Evolutionary conservation across 2,888 invertebrate species (phyloP).

Genomic region (Catocala sponsa): DNA sequence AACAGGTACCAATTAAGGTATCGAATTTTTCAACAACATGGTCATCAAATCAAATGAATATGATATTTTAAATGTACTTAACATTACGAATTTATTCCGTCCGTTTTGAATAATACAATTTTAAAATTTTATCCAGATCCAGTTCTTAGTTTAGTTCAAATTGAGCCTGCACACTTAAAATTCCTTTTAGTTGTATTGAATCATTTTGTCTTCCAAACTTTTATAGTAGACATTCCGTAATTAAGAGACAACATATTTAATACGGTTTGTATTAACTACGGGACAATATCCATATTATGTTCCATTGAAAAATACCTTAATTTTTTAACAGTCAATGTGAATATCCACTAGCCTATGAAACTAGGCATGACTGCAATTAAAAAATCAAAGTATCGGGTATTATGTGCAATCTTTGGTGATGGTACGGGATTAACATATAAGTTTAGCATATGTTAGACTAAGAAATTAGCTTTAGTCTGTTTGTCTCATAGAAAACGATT

Average conservation of each 20-base stretch:
- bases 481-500: conserved; percentile 65
- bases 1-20: conserved; percentile 56
- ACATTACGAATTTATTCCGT: conserved; percentile 82
- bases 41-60: conserved; percentile 51
- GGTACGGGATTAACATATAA: conserved; percentile 86
- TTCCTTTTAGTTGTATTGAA: conserved; percentile 57
- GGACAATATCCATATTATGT: conserved; percentile 68
- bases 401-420: conserved; percentile 95
- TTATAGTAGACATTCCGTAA: conserved; percentile 67
- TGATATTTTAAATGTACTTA: conserved; percentile 68
- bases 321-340: conserved; percentile 84
- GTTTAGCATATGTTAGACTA: conserved; percentile 70
- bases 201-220: conserved; percentile 80
- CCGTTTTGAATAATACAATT: conserved; percentile 57
- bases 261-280: conserved; percentile 64
- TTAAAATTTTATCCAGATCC: conserved; percentile 36
- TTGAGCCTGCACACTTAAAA: conserved; percentile 53
- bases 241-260: conserved; percentile 43
- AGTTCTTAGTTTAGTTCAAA: conserved; percentile 51
- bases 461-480: conserved; percentile 64
- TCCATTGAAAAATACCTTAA: conserved; percentile 79
- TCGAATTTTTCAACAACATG: conserved; percentile 53
- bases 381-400: conserved; percentile 92
- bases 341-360: conserved; percentile 67
- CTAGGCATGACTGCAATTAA: conserved; percentile 85